Percentiles rank a stretch among this genome's conserved stretches.
Evolutionary conservation across 1,140 invertebrate genomes (phyloP).

Genomic region (Solenopsis fugax): DNA sequence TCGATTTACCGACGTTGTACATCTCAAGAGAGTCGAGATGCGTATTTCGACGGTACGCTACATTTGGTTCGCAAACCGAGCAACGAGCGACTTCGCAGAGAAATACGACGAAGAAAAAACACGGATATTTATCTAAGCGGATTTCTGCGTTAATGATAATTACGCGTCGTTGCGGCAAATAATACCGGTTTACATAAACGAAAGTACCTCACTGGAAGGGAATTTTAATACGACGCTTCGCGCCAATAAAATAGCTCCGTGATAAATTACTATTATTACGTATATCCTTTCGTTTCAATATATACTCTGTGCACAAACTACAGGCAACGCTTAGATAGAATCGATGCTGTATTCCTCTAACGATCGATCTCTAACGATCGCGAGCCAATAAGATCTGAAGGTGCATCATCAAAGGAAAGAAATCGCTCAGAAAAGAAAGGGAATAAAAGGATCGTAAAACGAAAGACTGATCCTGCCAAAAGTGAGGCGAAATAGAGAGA

Average conservation of each 20-base stretch:
- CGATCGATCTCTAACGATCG: not conserved
- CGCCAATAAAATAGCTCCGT: constrained; percentile 18
- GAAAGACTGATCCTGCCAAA: constrained; percentile 26
- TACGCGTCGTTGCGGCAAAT: not conserved
- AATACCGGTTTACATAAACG: constrained; percentile 35
- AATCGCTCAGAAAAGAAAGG: not conserved
- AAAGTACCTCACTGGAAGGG: constrained; percentile 23
- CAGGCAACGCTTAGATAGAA: not conserved
- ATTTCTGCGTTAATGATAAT: constrained; percentile 46
- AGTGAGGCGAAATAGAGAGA: constrained; percentile 27
- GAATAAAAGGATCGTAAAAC: constrained; percentile 35
- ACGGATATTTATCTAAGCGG: constrained; percentile 49
- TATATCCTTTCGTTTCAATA: constrained; percentile 37
- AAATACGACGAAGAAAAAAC: constrained; percentile 29
- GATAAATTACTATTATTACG: constrained; percentile 52
- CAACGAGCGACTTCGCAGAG: not conserved
- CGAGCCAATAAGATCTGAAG: not conserved
- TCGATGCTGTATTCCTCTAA: constrained; percentile 1
- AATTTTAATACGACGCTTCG: constrained; percentile 41
- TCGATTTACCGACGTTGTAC: constrained; percentile 15
- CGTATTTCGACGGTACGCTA: constrained; percentile 12
- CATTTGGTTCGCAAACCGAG: constrained; percentile 47
- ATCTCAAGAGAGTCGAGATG: constrained; percentile 15
- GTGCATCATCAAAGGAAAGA: constrained; percentile 12
- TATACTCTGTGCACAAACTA: not conserved